Percentiles rank a stretch among this genome's conserved stretches.
Conservation (phyloP, 2,888 invertebrate species). For the Ligdia adustata region DNA sequence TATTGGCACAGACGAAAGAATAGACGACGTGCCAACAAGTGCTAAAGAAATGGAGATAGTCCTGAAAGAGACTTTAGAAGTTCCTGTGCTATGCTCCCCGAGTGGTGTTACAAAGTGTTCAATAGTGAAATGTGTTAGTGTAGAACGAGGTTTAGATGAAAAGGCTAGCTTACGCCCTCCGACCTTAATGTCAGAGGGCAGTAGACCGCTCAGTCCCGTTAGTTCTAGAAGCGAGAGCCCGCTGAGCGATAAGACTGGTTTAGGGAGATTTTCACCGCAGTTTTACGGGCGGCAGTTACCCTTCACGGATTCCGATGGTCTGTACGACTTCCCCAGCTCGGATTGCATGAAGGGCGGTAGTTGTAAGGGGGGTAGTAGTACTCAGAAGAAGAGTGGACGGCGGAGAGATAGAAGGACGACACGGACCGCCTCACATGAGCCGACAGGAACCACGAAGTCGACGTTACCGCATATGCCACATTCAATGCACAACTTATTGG, state of each 20-base stretch:
- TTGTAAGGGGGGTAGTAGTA: slow-evolving; percentile 72
- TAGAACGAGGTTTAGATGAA: slow-evolving; percentile 81
- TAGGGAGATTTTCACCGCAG: slow-evolving; percentile 88
- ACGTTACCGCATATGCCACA: slow-evolving; percentile 81
- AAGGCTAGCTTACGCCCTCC: slow-evolving; percentile 71
- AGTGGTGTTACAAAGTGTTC: slow-evolving; percentile 79
- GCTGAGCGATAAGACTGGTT: slow-evolving; percentile 88
- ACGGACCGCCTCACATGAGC: slow-evolving; percentile 76
- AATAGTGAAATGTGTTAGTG: slow-evolving; percentile 82
- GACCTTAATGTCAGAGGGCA: slow-evolving; percentile 83
- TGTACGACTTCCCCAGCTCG: slow-evolving; percentile 91
- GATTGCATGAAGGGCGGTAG: slow-evolving; percentile 85
- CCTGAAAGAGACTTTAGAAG: slow-evolving; percentile 72
- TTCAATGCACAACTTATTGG: slow-evolving; percentile 84
- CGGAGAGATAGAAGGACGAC: slow-evolving; percentile 86
- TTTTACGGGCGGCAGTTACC: slow-evolving; percentile 88
- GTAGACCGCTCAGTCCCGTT: slow-evolving; percentile 87
- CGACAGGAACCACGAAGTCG: slow-evolving; percentile 78
- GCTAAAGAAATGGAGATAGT: slow-evolving; percentile 85
- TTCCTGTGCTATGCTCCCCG: slow-evolving; percentile 75
- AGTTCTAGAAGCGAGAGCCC: slow-evolving; percentile 92
- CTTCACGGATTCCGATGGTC: slow-evolving; percentile 91
- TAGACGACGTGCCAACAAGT: slow-evolving; percentile 88
- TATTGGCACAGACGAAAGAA: slow-evolving; percentile 90
- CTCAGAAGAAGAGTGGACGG: slow-evolving; percentile 85